These are phyloP conservation scores for Lepidocyrtoides sp. DNA, from an alignment of 2,888 invertebrate species.

Conservation along the genomic window DNA sequence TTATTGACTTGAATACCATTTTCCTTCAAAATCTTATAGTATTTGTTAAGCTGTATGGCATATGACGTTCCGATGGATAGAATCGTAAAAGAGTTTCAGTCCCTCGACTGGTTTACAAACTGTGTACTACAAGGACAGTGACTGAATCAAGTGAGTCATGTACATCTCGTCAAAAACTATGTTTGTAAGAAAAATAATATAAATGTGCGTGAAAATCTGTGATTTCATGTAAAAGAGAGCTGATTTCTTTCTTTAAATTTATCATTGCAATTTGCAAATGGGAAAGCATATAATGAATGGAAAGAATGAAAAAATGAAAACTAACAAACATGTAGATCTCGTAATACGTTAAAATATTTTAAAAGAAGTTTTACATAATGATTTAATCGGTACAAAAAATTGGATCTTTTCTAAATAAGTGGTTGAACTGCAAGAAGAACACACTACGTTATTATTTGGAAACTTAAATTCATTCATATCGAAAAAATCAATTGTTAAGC, in stretches of 20 bases:
- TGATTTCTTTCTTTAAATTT: constrained; percentile 69
- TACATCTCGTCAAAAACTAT: constrained; percentile 34
- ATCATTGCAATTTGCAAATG: constrained; percentile 70
- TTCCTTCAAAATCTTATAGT: constrained; percentile 57
- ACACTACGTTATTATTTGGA: constrained; percentile 25
- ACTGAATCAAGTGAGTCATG: constrained; percentile 31
- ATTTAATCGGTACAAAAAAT: constrained; percentile 80
- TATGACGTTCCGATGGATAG: constrained; percentile 63
- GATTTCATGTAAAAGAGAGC: constrained; percentile 85
- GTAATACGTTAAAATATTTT: constrained; percentile 69
- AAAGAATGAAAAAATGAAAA: constrained; percentile 47
- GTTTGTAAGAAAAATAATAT: constrained; percentile 42
- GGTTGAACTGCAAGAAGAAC: constrained; percentile 39
- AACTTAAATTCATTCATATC: constrained; percentile 13
- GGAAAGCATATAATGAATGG: constrained; percentile 55
- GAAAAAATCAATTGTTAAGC: constrained; percentile 37
- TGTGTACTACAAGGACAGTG: constrained; percentile 16
- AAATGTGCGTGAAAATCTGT: constrained; percentile 81
- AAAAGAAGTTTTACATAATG: constrained; percentile 63
- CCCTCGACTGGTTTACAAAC: constrained; percentile 27
- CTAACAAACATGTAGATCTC: constrained; percentile 78
- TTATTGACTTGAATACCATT: constrained; percentile 36
- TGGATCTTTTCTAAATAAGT: constrained; percentile 53
- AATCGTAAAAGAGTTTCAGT: constrained; percentile 49
- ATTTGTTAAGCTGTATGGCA: constrained; percentile 64